Conservation (phyloP, 2,797 vertebrate species). For the Sebastolobus altivelis region DNA sequence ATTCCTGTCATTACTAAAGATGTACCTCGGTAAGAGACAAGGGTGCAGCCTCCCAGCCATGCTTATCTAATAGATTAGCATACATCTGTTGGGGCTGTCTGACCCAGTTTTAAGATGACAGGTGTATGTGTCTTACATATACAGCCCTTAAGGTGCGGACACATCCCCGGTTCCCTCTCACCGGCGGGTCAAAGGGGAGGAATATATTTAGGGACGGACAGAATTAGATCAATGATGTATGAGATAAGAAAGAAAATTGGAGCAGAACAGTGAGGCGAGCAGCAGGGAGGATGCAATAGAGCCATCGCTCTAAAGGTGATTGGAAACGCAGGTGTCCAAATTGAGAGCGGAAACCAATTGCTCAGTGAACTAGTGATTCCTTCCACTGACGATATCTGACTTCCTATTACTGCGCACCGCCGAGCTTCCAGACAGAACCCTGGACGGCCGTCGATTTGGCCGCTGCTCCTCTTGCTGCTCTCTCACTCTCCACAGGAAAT, state of each 20-base stretch:
- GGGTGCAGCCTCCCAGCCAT: constrained; percentile 16
- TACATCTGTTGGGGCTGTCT: constrained; percentile 44
- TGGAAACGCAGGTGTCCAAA: constrained; percentile 57
- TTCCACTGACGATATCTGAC: constrained; percentile 23
- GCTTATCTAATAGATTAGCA: constrained; percentile 54
- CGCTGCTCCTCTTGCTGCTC: neutral
- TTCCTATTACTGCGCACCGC: constrained; percentile 22
- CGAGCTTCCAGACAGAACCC: neutral
- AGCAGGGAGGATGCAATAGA: neutral
- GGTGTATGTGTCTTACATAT: constrained; percentile 13
- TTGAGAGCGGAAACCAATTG: constrained; percentile 52
- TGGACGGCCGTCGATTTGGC: neutral
- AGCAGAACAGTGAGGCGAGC: constrained; percentile 17
- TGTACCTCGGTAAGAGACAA: constrained; percentile 26
- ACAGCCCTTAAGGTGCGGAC: constrained; percentile 25
- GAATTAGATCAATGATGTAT: constrained; percentile 50
- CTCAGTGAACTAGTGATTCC: constrained; percentile 36
- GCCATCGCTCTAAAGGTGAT: constrained; percentile 4
- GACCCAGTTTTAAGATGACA: constrained; percentile 61
- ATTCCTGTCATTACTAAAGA: constrained; percentile 17
- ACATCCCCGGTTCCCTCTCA: constrained; percentile 10
- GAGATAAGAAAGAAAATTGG: constrained; percentile 19
- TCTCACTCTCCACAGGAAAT: constrained; percentile 16
- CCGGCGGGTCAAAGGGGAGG: constrained; percentile 18
- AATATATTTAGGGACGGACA: constrained; percentile 30